Evolutionary conservation across 2,797 vertebrate genomes (phyloP).

Genomic region (Danio tinwini): DNA sequence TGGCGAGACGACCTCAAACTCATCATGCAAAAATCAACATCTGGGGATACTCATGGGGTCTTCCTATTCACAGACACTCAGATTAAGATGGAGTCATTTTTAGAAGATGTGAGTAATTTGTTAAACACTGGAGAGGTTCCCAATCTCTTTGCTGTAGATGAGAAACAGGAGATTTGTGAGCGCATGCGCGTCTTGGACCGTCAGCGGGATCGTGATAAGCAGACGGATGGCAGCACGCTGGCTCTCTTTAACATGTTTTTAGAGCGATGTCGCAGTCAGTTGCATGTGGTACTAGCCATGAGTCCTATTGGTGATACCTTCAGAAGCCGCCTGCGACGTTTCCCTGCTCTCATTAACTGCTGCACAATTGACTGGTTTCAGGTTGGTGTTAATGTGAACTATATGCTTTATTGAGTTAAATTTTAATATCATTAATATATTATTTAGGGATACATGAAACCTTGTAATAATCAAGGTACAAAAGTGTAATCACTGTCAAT

Average conservation of each 20-base stretch:
- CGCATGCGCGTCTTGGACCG: conserved; percentile 87
- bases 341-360: conserved; percentile 95
- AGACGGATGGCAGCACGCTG: conserved; percentile 87
- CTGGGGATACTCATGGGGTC: conserved; percentile 84
- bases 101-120: conserved; percentile 91
- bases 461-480: not conserved
- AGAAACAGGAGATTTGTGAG: conserved; percentile 91
- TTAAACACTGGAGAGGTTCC: conserved; percentile 93
- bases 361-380: conserved; percentile 98
- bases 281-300: conserved; percentile 91
- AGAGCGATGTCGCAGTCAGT: conserved; percentile 86
- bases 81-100: conserved; percentile 90
- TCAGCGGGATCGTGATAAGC: conserved; percentile 84
- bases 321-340: conserved; percentile 85
- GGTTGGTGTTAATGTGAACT: conserved; percentile 66
- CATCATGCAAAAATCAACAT: conserved; percentile 84
- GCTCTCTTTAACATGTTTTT: conserved; percentile 92
- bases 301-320: conserved; percentile 92
- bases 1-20: conserved; percentile 90
- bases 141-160: conserved; percentile 87
- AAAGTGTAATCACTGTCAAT: not conserved
- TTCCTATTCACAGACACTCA: conserved; percentile 92
- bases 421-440: not conserved
- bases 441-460: not conserved
- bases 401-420: not conserved